These are phyloP conservation scores for Eulithis prunata DNA, from an alignment of 2,888 invertebrate species.

Conservation along the genomic window DNA sequence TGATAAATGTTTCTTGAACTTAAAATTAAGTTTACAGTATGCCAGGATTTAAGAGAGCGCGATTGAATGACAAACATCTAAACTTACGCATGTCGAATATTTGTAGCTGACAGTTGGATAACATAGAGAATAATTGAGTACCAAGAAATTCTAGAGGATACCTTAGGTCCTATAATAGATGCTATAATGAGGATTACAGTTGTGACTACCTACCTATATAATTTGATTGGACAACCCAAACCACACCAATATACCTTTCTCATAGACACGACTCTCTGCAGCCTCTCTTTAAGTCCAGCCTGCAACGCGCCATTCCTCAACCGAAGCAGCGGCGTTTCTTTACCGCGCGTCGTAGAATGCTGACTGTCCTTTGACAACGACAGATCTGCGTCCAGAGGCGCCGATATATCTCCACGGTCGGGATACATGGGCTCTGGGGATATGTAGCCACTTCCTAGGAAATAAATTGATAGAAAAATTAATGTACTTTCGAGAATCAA, in stretches of 20 bases:
- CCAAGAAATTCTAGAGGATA: too few species aligned
- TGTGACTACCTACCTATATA: too few species aligned
- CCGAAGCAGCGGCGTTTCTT: conserved; percentile 79
- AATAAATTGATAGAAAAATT: conserved; percentile 1
- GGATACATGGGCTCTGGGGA: conserved; percentile 87
- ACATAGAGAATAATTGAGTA: too few species aligned
- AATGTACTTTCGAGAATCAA: too few species aligned
- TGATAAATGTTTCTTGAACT: too few species aligned
- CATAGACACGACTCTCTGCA: conserved; percentile 81
- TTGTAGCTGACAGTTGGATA: too few species aligned
- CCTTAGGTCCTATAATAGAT: too few species aligned
- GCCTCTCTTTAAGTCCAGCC: conserved; percentile 85
- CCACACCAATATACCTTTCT: conserved; percentile 62
- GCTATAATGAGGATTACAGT: too few species aligned
- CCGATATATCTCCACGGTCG: conserved; percentile 79
- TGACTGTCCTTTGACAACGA: conserved; percentile 59
- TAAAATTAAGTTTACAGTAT: too few species aligned
- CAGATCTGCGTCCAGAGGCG: conserved; percentile 64
- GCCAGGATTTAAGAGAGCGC: too few species aligned
- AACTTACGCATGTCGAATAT: too few species aligned
- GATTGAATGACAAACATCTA: too few species aligned
- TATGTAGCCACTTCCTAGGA: conserved; percentile 82
- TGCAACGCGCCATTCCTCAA: conserved; percentile 88
- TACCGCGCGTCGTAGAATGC: conserved; percentile 48
- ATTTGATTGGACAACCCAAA: conserved; percentile 4